Conservation (phyloP, 2,888 invertebrate species). For the Agonopterix alstromeriana region DNA sequence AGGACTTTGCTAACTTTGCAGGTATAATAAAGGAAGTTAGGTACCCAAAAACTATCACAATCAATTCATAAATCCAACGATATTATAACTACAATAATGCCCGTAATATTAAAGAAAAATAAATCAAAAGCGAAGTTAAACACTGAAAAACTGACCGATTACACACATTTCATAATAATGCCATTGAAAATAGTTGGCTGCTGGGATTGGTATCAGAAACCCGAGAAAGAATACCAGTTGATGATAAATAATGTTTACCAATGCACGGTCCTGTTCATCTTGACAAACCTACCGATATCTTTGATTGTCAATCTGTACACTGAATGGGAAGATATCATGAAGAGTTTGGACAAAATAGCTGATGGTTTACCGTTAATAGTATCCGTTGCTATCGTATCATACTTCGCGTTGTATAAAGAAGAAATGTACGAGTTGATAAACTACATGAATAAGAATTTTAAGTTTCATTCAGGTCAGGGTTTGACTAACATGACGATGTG, state of each 20-base stretch:
- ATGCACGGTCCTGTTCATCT: slow-evolving; percentile 38
- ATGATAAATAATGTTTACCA: slow-evolving; percentile 45
- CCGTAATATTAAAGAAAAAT: background rate
- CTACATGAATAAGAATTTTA: slow-evolving; percentile 51
- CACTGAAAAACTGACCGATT: slow-evolving; percentile 26
- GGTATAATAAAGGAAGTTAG: too few species aligned
- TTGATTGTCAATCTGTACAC: slow-evolving; percentile 42
- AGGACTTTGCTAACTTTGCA: too few species aligned
- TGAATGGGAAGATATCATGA: slow-evolving; percentile 52
- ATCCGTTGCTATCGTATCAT: slow-evolving; percentile 42
- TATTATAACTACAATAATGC: too few species aligned
- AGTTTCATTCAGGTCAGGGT: slow-evolving; percentile 52
- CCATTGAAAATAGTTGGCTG: slow-evolving; percentile 52
- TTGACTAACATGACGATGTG: slow-evolving; percentile 61
- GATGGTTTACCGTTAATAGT: slow-evolving; percentile 49
- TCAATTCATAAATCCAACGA: too few species aligned
- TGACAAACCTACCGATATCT: slow-evolving; percentile 28
- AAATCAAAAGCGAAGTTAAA: slow-evolving; percentile 13
- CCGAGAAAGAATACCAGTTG: slow-evolving; percentile 23
- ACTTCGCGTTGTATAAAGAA: slow-evolving; percentile 39
- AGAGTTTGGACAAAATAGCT: slow-evolving; percentile 44
- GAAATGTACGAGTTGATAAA: slow-evolving; percentile 42
- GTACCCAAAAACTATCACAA: too few species aligned
- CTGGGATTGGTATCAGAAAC: slow-evolving; percentile 50
- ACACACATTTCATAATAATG: slow-evolving; percentile 37